Evolutionary conservation across 2,888 invertebrate genomes (phyloP).

Genomic region (Scaptodrosophila latifasciaeformis): DNA sequence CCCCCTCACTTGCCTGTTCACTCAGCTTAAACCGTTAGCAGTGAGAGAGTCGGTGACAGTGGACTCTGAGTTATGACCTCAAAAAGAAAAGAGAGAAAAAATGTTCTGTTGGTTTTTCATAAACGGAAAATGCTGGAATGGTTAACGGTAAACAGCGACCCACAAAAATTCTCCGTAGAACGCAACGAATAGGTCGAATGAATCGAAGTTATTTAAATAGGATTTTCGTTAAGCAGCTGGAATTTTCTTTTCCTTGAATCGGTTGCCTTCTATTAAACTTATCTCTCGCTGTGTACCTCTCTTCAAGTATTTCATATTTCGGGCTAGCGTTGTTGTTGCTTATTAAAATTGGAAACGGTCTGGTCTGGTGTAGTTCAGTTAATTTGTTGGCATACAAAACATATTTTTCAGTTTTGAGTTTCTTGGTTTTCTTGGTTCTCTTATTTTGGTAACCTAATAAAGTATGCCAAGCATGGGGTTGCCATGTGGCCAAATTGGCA

Average conservation of each 20-base stretch:
- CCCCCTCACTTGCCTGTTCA: too few relatives aligned
- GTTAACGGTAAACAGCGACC: neutral
- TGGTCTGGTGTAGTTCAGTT: neutral
- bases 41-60: neutral
- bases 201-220: constrained; percentile 51
- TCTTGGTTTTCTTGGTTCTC: constrained; percentile 27
- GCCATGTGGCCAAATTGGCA: neutral
- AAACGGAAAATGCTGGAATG: neutral
- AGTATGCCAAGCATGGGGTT: constrained; percentile 30
- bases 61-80: constrained; percentile 4
- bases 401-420: neutral
- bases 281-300: too few relatives aligned
- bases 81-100: neutral
- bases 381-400: neutral
- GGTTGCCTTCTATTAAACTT: neutral
- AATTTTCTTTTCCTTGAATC: constrained; percentile 42
- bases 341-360: neutral
- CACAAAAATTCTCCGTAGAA: neutral
- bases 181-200: neutral
- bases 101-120: neutral
- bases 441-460: constrained; percentile 41
- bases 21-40: constrained; percentile 11
- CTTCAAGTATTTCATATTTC: too few relatives aligned
- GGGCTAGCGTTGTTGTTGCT: too few relatives aligned
- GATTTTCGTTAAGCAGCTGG: constrained; percentile 54